phyloP scores from a whole-genome alignment of 2,797 vertebrate genomes.

The Bovichtus variegatus region DNA sequence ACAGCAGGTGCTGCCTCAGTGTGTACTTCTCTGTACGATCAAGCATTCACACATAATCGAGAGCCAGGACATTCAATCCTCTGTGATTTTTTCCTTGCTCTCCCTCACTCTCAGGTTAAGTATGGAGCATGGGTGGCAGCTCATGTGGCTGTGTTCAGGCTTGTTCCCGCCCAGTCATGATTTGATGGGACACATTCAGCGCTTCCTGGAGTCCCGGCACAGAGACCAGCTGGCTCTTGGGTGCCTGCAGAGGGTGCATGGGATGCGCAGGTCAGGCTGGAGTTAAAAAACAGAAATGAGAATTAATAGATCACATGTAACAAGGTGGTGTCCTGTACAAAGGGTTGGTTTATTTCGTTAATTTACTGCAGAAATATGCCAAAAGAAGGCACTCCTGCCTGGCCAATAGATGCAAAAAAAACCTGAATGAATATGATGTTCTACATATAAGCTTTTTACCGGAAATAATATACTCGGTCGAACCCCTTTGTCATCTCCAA shows the following conservation, averaged over 20 bases:
- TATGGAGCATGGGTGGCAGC: constrained; percentile 92
- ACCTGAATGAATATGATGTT: no score
- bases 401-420: no score
- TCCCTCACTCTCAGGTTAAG: constrained; percentile 85
- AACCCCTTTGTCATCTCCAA: no score
- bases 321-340: neutral
- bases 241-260: constrained; percentile 89
- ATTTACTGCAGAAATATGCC: no score
- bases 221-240: constrained; percentile 83
- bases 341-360: neutral
- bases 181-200: constrained; percentile 86
- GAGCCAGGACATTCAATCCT: neutral
- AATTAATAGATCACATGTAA: neutral
- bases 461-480: no score
- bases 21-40: neutral
- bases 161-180: constrained; percentile 89
- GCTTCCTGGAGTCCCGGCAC: constrained; percentile 90
- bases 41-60: neutral
- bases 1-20: constrained; percentile 84
- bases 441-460: no score
- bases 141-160: constrained; percentile 94
- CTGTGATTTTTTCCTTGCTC: neutral
- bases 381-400: no score
- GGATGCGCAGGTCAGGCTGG: constrained; percentile 86
- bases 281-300: neutral